Percentiles rank a stretch among this genome's conserved stretches.
Evolutionary conservation across 1,140 invertebrate genomes (phyloP).

Genomic region (Camponotus pennsylvanicus): DNA sequence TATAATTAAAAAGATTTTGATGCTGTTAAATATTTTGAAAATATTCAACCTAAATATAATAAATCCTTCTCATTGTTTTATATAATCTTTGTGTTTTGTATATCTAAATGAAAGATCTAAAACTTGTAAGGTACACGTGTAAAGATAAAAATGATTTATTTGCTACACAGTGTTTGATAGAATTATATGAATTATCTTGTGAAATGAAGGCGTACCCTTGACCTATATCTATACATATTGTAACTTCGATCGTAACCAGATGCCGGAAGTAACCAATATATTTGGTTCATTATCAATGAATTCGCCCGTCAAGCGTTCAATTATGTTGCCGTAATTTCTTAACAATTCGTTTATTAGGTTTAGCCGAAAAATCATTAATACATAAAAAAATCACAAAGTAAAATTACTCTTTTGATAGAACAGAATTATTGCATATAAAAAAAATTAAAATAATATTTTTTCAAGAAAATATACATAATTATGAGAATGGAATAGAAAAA

Average conservation of each 20-base stretch:
- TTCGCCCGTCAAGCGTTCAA: background rate
- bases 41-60: background rate
- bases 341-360: background rate
- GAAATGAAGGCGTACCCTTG: constrained; percentile 69
- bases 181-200: constrained; percentile 45
- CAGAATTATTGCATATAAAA: background rate
- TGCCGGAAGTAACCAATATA: constrained; percentile 49
- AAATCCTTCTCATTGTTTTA: background rate
- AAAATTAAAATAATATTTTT: background rate
- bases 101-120: background rate
- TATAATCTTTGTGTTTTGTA: background rate
- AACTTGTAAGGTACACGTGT: background rate
- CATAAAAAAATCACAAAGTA: background rate
- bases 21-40: background rate
- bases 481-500: background rate
- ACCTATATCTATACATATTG: constrained; percentile 60
- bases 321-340: constrained; percentile 4
- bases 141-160: constrained; percentile 54
- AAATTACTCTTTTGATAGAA: background rate
- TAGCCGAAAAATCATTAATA: background rate
- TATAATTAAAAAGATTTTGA: background rate
- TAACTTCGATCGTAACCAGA: constrained; percentile 65
- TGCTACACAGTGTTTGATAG: constrained; percentile 7
- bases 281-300: constrained; percentile 45
- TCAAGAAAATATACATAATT: background rate